Evolutionary conservation across 2,797 vertebrate species (phyloP).

Genomic region (Myotis myotis): DNA sequence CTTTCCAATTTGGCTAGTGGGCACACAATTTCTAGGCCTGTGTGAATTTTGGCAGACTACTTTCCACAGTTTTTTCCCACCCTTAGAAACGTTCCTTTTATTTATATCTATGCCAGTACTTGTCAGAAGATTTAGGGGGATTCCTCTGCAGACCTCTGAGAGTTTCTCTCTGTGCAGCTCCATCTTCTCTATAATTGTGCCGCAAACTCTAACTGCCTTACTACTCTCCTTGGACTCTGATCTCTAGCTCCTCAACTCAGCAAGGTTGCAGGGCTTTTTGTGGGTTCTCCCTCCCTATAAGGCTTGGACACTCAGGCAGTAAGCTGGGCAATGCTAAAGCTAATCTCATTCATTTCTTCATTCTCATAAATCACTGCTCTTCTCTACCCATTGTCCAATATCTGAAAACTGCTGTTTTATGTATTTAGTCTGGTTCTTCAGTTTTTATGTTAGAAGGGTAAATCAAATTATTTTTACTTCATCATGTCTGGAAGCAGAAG

Average conservation of each 20-base stretch:
- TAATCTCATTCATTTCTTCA: background rate
- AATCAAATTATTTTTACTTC: background rate
- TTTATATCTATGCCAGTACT: background rate
- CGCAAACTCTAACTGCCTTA: background rate
- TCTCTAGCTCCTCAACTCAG: background rate
- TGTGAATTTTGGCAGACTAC: background rate
- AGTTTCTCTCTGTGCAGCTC: background rate
- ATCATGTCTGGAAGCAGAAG: background rate
- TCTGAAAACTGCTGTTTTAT: background rate
- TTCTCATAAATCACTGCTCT: background rate
- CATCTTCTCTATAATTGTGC: background rate
- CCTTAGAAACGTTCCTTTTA: background rate
- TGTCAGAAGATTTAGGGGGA: background rate
- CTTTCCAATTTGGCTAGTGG: background rate
- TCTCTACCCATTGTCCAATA: background rate
- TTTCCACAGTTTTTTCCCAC: background rate
- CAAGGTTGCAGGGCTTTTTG: background rate
- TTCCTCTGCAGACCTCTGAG: background rate
- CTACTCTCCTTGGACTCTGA: background rate
- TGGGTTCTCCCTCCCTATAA: background rate
- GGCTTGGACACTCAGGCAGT: background rate
- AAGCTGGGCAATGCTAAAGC: background rate
- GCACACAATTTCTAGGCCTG: background rate
- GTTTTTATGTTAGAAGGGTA: background rate
- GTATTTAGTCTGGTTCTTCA: background rate